These are phyloP conservation scores for Telmatochromis sp. DNA, from an alignment of 2,113 vertebrate genomes.

Conservation along the genomic window DNA sequence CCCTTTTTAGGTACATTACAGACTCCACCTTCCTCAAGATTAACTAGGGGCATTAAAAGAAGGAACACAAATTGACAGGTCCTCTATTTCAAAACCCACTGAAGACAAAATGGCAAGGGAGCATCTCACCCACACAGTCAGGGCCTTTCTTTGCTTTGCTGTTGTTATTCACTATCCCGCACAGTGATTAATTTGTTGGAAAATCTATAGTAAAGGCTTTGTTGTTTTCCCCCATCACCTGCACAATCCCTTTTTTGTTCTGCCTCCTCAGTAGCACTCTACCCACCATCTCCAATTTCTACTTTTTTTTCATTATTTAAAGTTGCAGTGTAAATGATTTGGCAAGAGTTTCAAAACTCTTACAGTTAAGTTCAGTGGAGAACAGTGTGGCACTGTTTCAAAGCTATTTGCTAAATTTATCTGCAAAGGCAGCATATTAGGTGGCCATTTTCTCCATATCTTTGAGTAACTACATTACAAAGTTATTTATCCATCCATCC, in stretches of 20 bases:
- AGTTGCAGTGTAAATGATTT: not conserved
- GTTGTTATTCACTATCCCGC: conserved; percentile 47
- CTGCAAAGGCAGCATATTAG: not conserved
- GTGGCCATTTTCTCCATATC: not conserved
- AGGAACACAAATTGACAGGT: conserved; percentile 42
- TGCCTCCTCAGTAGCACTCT: not conserved
- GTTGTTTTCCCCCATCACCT: conserved; percentile 55
- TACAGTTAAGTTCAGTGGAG: not conserved
- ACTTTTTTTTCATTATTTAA: not conserved
- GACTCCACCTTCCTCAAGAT: conserved; percentile 29
- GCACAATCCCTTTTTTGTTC: conserved; percentile 9
- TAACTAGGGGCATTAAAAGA: conserved; percentile 15
- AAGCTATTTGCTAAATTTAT: not conserved
- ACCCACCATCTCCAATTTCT: not conserved
- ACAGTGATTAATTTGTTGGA: conserved; percentile 66
- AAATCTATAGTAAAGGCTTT: conserved; percentile 71
- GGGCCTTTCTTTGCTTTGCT: conserved; percentile 55
- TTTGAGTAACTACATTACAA: not conserved
- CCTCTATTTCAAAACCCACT: conserved; percentile 58
- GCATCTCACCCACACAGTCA: conserved; percentile 45
- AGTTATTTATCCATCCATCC: not conserved
- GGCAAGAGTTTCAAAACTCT: not conserved
- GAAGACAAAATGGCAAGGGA: conserved; percentile 48
- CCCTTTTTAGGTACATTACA: not conserved
- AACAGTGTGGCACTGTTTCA: not conserved